Evolutionary conservation across 2,797 vertebrate species (phyloP).

Genomic region (Petrocephalus sullivani): DNA sequence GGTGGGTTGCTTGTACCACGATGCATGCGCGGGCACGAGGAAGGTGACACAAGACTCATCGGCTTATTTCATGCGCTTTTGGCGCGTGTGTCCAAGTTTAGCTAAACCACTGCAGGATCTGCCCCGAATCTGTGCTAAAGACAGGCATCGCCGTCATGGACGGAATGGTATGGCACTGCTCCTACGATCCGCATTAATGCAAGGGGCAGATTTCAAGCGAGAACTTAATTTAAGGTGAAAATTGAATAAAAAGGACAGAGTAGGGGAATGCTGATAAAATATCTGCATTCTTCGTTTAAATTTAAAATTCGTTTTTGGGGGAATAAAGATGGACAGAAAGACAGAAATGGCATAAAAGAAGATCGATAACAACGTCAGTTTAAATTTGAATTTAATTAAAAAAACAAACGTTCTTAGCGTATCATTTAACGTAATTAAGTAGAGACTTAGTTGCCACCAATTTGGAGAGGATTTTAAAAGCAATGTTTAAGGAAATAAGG

Average conservation of each 20-base stretch:
- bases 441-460: not conserved
- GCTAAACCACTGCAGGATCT: not conserved
- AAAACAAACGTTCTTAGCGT: not conserved
- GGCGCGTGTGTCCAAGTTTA: not conserved
- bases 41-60: not conserved
- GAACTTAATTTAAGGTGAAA: not conserved
- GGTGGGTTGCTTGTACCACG: not conserved
- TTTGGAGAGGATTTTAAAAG: not conserved
- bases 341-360: not conserved
- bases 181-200: not conserved
- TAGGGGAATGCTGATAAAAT: not conserved
- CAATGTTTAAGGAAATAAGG: not conserved
- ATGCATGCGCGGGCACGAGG: not conserved
- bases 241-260: not conserved
- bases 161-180: not conserved
- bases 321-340: not conserved
- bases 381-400: not conserved
- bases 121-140: not conserved
- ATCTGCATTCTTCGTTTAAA: not conserved
- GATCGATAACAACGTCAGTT: not conserved
- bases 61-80: not conserved
- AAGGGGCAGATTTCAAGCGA: not conserved
- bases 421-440: not conserved
- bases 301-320: not conserved
- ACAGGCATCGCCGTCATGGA: not conserved